Evolutionary conservation across 2,797 vertebrate genomes (phyloP), one percentile per base, ranked within the genome.

Genomic region (Oreochromis grahami): DNA sequence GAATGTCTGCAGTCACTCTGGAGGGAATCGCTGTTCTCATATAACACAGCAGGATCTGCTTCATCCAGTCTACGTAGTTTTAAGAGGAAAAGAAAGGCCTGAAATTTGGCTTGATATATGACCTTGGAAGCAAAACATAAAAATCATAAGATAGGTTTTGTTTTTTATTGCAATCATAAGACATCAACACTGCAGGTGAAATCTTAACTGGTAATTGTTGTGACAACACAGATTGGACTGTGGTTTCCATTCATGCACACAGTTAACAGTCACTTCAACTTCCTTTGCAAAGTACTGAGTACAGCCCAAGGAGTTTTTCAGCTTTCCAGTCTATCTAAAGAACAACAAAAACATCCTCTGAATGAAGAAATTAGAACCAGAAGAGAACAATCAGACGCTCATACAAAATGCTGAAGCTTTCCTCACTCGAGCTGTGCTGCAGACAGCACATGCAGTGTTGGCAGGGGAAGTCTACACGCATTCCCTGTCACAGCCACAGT

Each of bases 1-100:
- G 85, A 93, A 87, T 91, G 87, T 87, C 83, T 86, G 84, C 72
- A 72, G 78, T 88, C 80, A n/a, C 26, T 79, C 76, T 84, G 78
- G 76, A 82, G 7, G 45, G 58, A 48, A 72, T 72, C 68, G 12
- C 43, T 74, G 70, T 13, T 74, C 70, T 74, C 70, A 74, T 74
- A 74, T n/a, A 50, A 74, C 70, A 74, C 43, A 74, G 70, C 43
- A 50, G 15, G 26, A 17, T 32, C 68, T 50, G 45, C 9, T 50
- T 24, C 11, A 72, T 72, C 68, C 43, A 74, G 68, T 50, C 70
- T 74, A 50, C 43, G 50, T 13, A 32, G 70, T 19, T 50, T 50
- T 74, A 32, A 24, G 9, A 11, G 3, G 43, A 8, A 8, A 21
- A 36, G 9, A 83, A 77, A 84, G 83, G 19, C n/a, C 15, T 2